Base-by-base conservation (phyloP, 2,113 vertebrate genomes). In the Todiramphus saurophagus region DNA sequence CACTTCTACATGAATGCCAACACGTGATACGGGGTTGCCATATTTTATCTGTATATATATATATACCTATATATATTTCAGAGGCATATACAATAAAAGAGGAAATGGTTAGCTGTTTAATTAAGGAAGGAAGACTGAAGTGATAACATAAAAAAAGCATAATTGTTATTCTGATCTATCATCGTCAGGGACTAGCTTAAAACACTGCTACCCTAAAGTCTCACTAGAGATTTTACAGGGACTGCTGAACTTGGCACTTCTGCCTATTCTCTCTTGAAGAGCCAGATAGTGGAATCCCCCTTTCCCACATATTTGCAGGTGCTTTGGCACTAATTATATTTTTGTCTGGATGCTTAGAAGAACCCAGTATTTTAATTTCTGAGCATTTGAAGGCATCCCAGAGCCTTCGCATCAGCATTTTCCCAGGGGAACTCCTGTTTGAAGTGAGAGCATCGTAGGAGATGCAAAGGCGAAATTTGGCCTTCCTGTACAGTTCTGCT, bases 61-160 rank as follows among this genome's bases (percentile, higher is more conserved):
- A 41, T 41, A 41, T 16, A 56, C 56, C 51, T 37, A 15, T 25
- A 25, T 35, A 14, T 63, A 83, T 19, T 67, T 94, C 78, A 76
- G 70, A 96, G 72, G n/a, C 77, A 24, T 70, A 50, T 20, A 27
- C 24, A 81, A 72, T 67, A 63, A 87, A 80, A 63, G 69, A 73
- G n/a, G 69, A 93, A 74, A 39, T 4, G 18, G 66, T 72, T 89
- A 92, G 66, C 56, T 91, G 27, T 82, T 94, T 87, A 92, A 96
- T 91, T 84, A 95, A 91, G 69, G 64, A 75, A 95, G 33, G 33
- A 87, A 91, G 75, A 91, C 53, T 79, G 74, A 91, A 94, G 51
- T 37, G 66, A 58, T 91, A 72, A 64, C 21, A 60, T 73, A 72
- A 93, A 92, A 91, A 83, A 56, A 51, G 2, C 28, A 15, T 79